Percentiles rank a stretch among this genome's conserved stretches.
Evolutionary conservation across 2,797 vertebrate genomes (phyloP).

Genomic region (Falco peregrinus): DNA sequence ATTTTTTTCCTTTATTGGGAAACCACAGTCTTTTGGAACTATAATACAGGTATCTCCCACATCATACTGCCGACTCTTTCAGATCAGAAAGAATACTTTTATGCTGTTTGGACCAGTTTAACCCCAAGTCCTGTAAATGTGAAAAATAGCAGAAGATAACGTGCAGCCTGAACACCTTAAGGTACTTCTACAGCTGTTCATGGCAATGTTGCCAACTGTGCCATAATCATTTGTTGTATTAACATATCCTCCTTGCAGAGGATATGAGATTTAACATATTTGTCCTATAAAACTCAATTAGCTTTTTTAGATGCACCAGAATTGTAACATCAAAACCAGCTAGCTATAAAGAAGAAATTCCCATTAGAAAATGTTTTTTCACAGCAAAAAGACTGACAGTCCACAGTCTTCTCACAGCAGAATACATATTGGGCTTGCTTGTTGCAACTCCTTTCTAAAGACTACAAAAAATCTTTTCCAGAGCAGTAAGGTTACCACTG

Average conservation of each 20-base stretch:
- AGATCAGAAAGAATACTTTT: background rate
- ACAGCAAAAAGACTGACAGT: background rate
- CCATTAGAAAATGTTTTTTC: slow-evolving; percentile 5
- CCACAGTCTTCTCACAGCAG: background rate
- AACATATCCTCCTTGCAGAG: background rate
- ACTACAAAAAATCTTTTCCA: background rate
- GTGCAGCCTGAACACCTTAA: background rate
- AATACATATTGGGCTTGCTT: slow-evolving; percentile 7
- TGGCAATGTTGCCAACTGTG: background rate
- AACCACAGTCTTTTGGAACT: background rate
- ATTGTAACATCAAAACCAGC: slow-evolving; percentile 1
- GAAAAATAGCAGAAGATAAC: background rate
- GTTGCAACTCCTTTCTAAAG: slow-evolving; percentile 11
- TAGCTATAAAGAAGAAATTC: background rate
- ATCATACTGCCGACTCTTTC: background rate
- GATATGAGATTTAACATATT: background rate
- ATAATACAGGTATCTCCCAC: background rate
- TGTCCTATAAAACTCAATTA: slow-evolving; percentile 14
- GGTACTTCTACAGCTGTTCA: background rate
- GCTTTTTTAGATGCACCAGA: background rate
- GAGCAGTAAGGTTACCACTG: slow-evolving; percentile 31
- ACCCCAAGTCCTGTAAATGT: background rate
- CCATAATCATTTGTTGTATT: background rate
- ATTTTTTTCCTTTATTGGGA: slow-evolving; percentile 11
- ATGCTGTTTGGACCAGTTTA: background rate